A percentile compares a stretch with the other conserved stretches of the same genome.
Evolutionary conservation across 2,888 invertebrate species (phyloP).

Genomic region (Mythimna loreyi): DNA sequence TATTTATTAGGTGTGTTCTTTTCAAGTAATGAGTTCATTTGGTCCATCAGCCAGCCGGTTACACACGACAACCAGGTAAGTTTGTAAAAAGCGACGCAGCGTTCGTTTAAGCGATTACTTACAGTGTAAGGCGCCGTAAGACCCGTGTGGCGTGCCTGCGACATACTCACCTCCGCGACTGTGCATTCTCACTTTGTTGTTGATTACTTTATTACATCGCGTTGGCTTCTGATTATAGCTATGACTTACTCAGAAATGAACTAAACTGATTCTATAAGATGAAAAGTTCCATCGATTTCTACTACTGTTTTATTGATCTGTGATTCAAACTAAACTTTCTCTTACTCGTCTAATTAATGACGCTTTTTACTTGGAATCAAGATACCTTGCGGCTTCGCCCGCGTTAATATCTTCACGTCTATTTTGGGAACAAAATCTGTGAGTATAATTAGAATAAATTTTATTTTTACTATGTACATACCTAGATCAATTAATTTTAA

Average conservation of each 20-base stretch:
- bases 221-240: neutral
- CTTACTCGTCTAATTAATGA: neutral
- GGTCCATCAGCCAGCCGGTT: slow-evolving; percentile 46
- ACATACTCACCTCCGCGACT: slow-evolving; percentile 35
- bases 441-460: no score
- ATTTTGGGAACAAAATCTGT: no score
- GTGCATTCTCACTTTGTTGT: slow-evolving; percentile 49
- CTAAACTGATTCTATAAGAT: slow-evolving; percentile 32
- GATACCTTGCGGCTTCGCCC: no score
- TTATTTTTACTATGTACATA: no score
- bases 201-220: slow-evolving; percentile 8
- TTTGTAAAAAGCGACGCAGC: slow-evolving; percentile 48
- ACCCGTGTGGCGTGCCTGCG: slow-evolving; percentile 66
- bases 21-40: slow-evolving; percentile 60
- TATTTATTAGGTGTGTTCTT: slow-evolving; percentile 55
- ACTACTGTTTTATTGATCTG: no score
- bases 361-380: slow-evolving; percentile 3
- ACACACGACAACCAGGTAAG: slow-evolving; percentile 21
- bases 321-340: slow-evolving; percentile 17
- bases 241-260: slow-evolving; percentile 19
- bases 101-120: slow-evolving; percentile 65
- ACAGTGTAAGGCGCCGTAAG: slow-evolving; percentile 69
- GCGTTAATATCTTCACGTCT: no score
- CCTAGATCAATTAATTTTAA: no score
- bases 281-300: slow-evolving; percentile 26